Base-by-base conservation (phyloP, 2,888 invertebrate genomes). In the Hydriomena furcata region DNA sequence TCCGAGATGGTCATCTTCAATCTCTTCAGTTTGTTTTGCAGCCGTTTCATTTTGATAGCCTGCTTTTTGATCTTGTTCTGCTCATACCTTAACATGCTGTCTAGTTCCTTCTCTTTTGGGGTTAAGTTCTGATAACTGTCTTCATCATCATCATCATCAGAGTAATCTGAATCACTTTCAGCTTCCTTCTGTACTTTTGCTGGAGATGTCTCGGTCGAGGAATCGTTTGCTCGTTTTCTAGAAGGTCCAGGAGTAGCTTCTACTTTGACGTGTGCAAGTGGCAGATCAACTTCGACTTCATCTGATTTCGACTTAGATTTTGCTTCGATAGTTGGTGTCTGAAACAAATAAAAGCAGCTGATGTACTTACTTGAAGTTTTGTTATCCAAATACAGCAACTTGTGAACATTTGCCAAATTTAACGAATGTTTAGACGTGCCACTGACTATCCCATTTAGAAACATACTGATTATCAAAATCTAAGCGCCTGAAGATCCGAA, bases 51-150 rank as follows among this genome's bases (percentile, higher is more conserved):
- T 25, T 36, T 42, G 1, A 31, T 25, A 1, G 5, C 17, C 12
- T 42, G 42, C 17, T 49, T 49, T n/a, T 21, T 35, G 7, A 36
- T 20, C 17, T 42, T 37, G 25, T 32, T 37, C 8, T 49, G 11
- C 8, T 49, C 48, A 27, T 31, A 49, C 17, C 37, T 49, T 12
- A 49, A 23, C 48, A 42, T 49, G 21, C 36, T 12, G 20, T 25
- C 8, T 10, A 49, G 36, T 20, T 25, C 21, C 10, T 47, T 34
- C 24, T 47, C 46, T 21, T 24, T 7, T 28, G 5, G 1, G 3
- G 46, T 21, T 23, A 40, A 27, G 1, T 27, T 27, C 5, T 44
- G 12, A 13, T 28, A 21, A 1, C 17, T 17, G 2, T 38, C 31
- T 10, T 34, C 45, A n/a, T 24, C 24, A 24, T 24, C 5, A 25